These are phyloP conservation scores for Nycticebus coucang DNA, from an alignment of 2,113 vertebrate genomes.

Conservation along the genomic window DNA sequence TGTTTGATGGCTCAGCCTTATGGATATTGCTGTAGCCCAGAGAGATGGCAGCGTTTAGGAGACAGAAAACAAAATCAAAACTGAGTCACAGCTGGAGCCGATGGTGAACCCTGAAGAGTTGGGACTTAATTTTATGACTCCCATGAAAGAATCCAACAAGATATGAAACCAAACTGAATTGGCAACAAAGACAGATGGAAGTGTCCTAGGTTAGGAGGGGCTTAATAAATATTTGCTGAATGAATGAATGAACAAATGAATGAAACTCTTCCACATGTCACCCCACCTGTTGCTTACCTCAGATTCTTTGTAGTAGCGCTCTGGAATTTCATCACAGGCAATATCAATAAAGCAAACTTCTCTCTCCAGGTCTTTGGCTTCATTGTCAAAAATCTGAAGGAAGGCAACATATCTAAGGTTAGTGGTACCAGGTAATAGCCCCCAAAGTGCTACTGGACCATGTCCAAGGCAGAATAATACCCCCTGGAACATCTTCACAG, in stretches of 20 bases:
- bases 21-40: not conserved
- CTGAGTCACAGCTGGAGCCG: not conserved
- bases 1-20: not conserved
- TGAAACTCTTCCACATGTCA: not conserved
- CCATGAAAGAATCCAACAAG: not conserved
- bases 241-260: not conserved
- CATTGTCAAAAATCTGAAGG: conserved; percentile 95
- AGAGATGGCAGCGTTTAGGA: not conserved
- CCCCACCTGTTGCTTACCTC: conserved; percentile 87
- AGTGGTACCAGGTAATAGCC: not conserved
- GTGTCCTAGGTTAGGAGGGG: not conserved
- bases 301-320: conserved; percentile 98
- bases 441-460: not conserved
- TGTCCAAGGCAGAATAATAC: not conserved
- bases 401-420: conserved; percentile 53
- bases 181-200: not conserved
- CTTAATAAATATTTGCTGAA: not conserved
- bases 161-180: not conserved
- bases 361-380: conserved; percentile 95
- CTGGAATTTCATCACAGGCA: conserved; percentile 97
- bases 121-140: not conserved
- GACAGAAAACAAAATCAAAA: not conserved
- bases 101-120: not conserved
- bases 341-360: conserved; percentile 98
- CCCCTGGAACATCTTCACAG: not conserved